phyloP scores from a whole-genome alignment of 1,140 invertebrate genomes.

The Brachionus calyciflorus region DNA sequence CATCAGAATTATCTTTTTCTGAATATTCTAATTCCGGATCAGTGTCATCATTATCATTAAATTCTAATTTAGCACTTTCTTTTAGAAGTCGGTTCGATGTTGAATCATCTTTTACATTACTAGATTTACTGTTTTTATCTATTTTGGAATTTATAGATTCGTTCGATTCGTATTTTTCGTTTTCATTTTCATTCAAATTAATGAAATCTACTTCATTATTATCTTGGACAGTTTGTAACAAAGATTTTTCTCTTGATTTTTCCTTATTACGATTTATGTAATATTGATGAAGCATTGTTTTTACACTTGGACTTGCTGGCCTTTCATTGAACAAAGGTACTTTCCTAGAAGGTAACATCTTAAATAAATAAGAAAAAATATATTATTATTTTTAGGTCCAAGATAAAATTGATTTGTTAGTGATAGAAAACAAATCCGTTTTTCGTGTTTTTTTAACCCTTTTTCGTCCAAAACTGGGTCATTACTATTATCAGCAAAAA shows the following conservation, averaged over 20 bases:
- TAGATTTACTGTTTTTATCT: not conserved
- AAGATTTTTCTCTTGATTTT: constrained; percentile 13
- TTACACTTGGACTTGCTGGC: constrained; percentile 40
- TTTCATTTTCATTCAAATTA: not conserved
- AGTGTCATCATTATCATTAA: not conserved
- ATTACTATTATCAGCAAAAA: too few species aligned
- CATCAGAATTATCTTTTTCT: not conserved
- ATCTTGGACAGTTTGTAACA: constrained; percentile 37
- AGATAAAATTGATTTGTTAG: too few species aligned
- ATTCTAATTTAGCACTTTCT: not conserved
- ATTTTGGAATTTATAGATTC: constrained; percentile 16
- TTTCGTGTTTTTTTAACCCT: too few species aligned
- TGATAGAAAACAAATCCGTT: too few species aligned
- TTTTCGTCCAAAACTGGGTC: too few species aligned
- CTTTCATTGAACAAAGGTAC: constrained; percentile 11
- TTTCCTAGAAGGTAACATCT: constrained; percentile 18
- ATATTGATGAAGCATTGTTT: constrained; percentile 38
- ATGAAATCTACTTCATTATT: constrained; percentile 19
- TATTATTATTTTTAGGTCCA: too few species aligned
- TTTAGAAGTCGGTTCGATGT: not conserved
- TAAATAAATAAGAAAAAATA: not conserved
- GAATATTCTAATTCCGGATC: not conserved
- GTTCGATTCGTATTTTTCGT: not conserved
- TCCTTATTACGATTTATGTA: constrained; percentile 15
- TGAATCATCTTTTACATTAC: not conserved